Evolutionary conservation across 2,888 invertebrate species (phyloP).

Genomic region (Dynastes maya): DNA sequence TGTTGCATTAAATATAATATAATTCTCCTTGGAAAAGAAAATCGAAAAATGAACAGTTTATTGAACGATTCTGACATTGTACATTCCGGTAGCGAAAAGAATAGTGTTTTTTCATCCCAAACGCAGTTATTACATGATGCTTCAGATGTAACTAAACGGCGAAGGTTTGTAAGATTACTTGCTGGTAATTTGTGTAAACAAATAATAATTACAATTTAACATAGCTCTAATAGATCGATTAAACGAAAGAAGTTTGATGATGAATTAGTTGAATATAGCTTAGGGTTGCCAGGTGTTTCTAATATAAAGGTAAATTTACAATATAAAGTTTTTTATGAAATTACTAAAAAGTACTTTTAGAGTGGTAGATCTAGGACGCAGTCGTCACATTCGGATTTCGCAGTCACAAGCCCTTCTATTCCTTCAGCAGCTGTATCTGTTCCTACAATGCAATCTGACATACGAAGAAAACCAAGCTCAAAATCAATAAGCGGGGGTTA

Average conservation of each 20-base stretch:
- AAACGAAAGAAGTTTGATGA: slow-evolving; percentile 97
- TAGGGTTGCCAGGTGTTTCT: slow-evolving; percentile 76
- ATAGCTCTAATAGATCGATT: slow-evolving; percentile 93
- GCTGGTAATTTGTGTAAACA: slow-evolving; percentile 17
- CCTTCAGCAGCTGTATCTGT: slow-evolving; percentile 65
- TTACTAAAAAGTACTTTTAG: slow-evolving; percentile 59
- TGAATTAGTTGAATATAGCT: slow-evolving; percentile 94
- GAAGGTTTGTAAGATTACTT: slow-evolving; percentile 61
- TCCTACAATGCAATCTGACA: slow-evolving; percentile 60
- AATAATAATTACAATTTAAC: slow-evolving; percentile 50
- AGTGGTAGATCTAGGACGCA: slow-evolving; percentile 68
- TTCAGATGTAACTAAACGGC: slow-evolving; percentile 65
- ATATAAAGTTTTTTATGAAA: neutral
- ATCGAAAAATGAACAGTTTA: slow-evolving; percentile 55
- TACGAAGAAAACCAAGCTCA: slow-evolving; percentile 70
- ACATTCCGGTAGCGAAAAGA: slow-evolving; percentile 57
- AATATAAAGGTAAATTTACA: slow-evolving; percentile 64
- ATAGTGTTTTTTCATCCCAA: slow-evolving; percentile 54
- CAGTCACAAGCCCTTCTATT: slow-evolving; percentile 64
- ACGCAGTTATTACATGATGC: slow-evolving; percentile 60
- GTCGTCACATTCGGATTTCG: slow-evolving; percentile 67
- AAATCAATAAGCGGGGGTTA: slow-evolving; percentile 66
- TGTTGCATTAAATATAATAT: slow-evolving; percentile 30
- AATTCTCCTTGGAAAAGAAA: slow-evolving; percentile 44
- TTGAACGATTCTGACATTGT: slow-evolving; percentile 62